A percentile compares a stretch with the other conserved stretches of the same genome.
phyloP scores from a whole-genome alignment of 2,888 invertebrate genomes.

The Hirtodrosophila trivittata region DNA sequence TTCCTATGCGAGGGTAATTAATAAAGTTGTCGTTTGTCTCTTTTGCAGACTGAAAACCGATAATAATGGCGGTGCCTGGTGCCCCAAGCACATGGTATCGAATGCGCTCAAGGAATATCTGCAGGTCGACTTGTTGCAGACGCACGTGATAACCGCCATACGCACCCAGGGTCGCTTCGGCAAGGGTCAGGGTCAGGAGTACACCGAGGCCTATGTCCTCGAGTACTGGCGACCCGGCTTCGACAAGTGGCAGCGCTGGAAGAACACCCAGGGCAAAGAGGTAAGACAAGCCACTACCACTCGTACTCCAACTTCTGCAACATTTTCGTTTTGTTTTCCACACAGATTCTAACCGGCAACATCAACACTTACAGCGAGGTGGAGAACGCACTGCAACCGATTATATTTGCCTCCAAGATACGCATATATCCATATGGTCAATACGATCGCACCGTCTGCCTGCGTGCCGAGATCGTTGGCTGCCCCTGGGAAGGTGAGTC shows the following conservation, averaged over 20 bases:
- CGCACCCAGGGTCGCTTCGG: constrained; percentile 94
- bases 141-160: constrained; percentile 88
- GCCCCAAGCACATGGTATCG: constrained; percentile 90
- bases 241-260: constrained; percentile 90
- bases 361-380: constrained; percentile 91
- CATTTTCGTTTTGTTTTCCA: neutral
- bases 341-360: constrained; percentile 91
- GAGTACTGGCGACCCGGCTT: constrained; percentile 91
- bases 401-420: constrained; percentile 90
- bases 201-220: constrained; percentile 90
- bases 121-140: constrained; percentile 88
- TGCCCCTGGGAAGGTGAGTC: constrained; percentile 90
- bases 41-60: constrained; percentile 89
- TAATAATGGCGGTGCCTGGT: constrained; percentile 93
- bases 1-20: constrained; percentile 53
- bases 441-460: constrained; percentile 91
- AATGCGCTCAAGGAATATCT: constrained; percentile 90
- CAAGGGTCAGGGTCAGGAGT: constrained; percentile 92
- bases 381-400: constrained; percentile 89
- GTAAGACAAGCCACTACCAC: constrained; percentile 84
- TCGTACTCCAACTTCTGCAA: neutral
- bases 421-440: constrained; percentile 92
- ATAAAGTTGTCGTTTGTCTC: constrained; percentile 48
- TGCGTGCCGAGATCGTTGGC: constrained; percentile 92
- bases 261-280: constrained; percentile 89